phyloP scores from a whole-genome alignment of 2,797 vertebrate genomes.

The Pseudomugil gertrudae region DNA sequence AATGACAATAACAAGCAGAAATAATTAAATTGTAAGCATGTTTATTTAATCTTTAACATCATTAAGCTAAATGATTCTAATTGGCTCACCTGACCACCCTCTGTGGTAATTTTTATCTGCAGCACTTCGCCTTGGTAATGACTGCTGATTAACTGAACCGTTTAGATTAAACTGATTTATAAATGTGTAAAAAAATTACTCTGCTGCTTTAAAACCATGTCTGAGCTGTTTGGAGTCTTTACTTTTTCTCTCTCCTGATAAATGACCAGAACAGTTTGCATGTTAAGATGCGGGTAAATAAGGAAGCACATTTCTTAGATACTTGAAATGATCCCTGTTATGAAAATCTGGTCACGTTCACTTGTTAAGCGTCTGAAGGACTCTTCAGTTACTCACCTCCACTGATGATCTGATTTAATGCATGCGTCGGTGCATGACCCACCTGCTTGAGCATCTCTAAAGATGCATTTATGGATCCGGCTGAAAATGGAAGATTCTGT shows the following conservation, averaged over 20 bases:
- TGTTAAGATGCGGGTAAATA: background rate
- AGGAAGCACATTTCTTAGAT: too few species aligned
- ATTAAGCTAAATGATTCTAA: background rate
- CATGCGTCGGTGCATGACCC: too few species aligned
- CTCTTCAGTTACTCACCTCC: too few species aligned
- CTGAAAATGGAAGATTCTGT: too few species aligned
- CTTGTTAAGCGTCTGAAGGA: too few species aligned
- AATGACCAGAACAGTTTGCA: background rate
- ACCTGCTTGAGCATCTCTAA: too few species aligned
- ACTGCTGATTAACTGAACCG: background rate
- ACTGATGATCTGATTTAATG: too few species aligned
- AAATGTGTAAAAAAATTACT: background rate
- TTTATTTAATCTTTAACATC: background rate
- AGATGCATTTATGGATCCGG: too few species aligned
- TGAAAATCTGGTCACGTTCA: too few species aligned
- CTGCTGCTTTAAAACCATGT: background rate
- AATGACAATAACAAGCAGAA: background rate
- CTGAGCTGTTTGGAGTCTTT: background rate
- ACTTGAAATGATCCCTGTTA: too few species aligned
- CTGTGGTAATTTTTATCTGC: background rate
- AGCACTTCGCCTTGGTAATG: background rate
- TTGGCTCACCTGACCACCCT: background rate
- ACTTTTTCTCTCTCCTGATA: background rate
- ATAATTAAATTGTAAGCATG: background rate
- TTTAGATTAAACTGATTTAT: background rate